Base-by-base conservation (phyloP, 1,140 invertebrate genomes). In the Radopholus similis region DNA sequence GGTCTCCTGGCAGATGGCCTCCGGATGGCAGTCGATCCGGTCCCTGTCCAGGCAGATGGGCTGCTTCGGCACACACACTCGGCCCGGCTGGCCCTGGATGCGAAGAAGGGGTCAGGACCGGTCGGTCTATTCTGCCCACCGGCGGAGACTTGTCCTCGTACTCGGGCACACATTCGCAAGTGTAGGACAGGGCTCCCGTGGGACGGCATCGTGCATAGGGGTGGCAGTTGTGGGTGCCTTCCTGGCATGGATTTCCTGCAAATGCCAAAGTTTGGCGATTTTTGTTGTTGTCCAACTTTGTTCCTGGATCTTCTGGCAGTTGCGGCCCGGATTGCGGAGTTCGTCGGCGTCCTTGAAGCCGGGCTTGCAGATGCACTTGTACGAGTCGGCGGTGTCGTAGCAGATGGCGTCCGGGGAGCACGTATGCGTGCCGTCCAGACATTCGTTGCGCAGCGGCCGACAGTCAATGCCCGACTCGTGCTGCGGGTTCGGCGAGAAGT, bases 401-500 rank as follows among this genome's bases (percentile, higher is more conserved):
- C 79, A 81, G 40, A 70, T 68, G 8, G 79, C 81, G 51, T 83
- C 57, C 55, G 66, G 58, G 51, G 74, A 70, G 59, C 79, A 81
- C 30, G 66, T 80, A 47, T 82, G 62, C 37, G 70, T 64, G 32
- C 40, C 38, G 38, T 55, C 35, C 9, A 57, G 53, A 53, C 79
- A 81, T 60, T 81, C 79, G 59, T 81, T 77, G n/a, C 81, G 64
- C 53, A 80, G 32, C 42, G 76, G 55, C 23, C 73, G 70, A 65
- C 79, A 81, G 9, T 82, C 70, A 38, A 82, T 34, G 28, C 79
- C 79, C 8, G 71, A 63, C 21, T 71, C 44, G 30, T 67, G 59
- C 13, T 75, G 72, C 11, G 78, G 81, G 65, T 83, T 82, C 18
- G 78, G 77, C 11, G 80, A 83, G 57, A 76, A 83, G 59, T 81